These are phyloP conservation scores for Pitangus sulphuratus DNA, from an alignment of 2,797 vertebrate species.

Conservation along the genomic window DNA sequence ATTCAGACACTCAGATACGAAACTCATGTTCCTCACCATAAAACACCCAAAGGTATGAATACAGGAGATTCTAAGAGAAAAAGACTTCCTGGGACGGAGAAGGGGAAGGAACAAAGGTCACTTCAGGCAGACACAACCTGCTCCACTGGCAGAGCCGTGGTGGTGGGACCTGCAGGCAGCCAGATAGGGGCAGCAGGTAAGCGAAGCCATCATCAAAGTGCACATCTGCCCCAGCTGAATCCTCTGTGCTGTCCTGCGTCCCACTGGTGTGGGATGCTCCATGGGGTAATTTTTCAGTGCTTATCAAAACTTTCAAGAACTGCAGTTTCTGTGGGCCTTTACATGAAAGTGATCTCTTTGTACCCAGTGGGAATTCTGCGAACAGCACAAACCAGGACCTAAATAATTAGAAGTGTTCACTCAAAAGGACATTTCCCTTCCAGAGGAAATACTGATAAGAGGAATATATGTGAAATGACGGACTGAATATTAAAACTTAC, in stretches of 20 bases:
- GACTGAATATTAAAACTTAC: neutral
- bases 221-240: neutral
- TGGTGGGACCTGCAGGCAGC: neutral
- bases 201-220: too few relatives aligned
- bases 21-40: neutral
- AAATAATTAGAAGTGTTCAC: neutral
- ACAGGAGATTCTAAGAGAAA: neutral
- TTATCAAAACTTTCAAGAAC: neutral
- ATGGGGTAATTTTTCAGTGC: neutral
- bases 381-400: neutral
- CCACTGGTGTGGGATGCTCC: rapidly evolving
- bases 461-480: neutral
- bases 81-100: neutral
- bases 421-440: neutral
- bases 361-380: rapidly evolving
- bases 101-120: neutral
- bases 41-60: neutral
- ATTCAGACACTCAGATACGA: neutral
- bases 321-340: neutral
- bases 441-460: neutral
- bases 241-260: neutral
- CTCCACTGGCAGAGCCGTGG: rapidly evolving
- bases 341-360: neutral
- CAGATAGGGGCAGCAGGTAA: neutral
- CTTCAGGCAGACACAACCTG: neutral